Percentiles rank a stretch among this genome's conserved stretches.
phyloP scores from a whole-genome alignment of 2,113 vertebrate species.

The Tetraodon nigroviridis region DNA sequence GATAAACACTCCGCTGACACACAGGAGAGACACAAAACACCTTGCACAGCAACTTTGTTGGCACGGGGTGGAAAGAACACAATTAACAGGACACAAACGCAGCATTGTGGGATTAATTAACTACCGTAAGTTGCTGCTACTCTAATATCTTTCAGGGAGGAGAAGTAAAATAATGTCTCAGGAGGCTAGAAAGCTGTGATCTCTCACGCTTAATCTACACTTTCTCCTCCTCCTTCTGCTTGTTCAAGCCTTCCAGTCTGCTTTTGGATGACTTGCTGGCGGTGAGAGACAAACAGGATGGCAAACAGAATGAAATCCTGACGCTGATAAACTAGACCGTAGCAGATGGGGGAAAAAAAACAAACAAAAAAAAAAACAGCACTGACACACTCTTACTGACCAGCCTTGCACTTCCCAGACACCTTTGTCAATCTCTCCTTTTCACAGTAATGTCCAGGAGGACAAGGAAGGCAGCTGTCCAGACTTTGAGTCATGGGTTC shows the following conservation, averaged over 20 bases:
- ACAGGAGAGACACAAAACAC: background rate
- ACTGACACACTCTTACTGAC: slow-evolving; percentile 66
- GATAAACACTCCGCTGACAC: slow-evolving; percentile 4
- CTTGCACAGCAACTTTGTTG: slow-evolving; percentile 13
- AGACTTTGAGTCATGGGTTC: slow-evolving; percentile 86
- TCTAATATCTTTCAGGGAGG: background rate
- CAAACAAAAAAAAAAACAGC: background rate
- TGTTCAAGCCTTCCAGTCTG: slow-evolving; percentile 8
- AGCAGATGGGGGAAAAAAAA: slow-evolving; percentile 21
- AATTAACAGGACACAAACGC: slow-evolving; percentile 2
- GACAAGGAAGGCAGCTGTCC: slow-evolving; percentile 93
- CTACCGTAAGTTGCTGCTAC: background rate
- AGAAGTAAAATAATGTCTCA: slow-evolving; percentile 2
- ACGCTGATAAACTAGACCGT: slow-evolving; percentile 23
- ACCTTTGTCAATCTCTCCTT: slow-evolving; percentile 81
- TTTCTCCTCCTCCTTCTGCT: background rate
- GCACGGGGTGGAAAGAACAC: background rate
- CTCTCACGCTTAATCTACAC: slow-evolving; percentile 19
- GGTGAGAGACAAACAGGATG: slow-evolving; percentile 18
- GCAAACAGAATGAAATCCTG: slow-evolving; percentile 24
- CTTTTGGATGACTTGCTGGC: slow-evolving; percentile 7
- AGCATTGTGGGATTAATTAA: slow-evolving; percentile 15
- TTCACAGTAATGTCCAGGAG: slow-evolving; percentile 86
- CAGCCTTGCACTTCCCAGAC: slow-evolving; percentile 86
- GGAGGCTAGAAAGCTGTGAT: slow-evolving; percentile 6